A percentile compares a stretch with the other conserved stretches of the same genome.
Evolutionary conservation across 1,140 invertebrate species (phyloP).

Genomic region (Pantala flavescens): DNA sequence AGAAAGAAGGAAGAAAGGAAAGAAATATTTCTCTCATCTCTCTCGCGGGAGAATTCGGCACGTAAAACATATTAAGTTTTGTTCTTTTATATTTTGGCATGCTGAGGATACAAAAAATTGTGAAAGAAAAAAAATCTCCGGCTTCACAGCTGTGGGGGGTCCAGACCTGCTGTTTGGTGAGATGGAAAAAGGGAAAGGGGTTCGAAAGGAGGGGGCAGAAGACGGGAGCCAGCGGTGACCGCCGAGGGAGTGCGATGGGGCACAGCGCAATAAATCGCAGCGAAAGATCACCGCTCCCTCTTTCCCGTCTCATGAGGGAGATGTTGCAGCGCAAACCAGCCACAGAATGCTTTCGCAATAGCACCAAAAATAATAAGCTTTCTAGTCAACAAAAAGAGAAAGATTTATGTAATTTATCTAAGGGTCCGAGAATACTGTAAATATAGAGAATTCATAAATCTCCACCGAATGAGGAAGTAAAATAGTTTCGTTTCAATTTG

Average conservation of each 20-base stretch:
- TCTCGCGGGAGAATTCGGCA: background rate
- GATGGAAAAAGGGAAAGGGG: background rate
- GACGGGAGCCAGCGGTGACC: background rate
- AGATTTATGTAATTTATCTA: too few species aligned
- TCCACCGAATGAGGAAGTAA: too few species aligned
- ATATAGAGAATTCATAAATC: too few species aligned
- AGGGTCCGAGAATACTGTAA: too few species aligned
- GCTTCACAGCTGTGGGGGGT: background rate
- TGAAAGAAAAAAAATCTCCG: background rate
- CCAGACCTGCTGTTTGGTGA: background rate
- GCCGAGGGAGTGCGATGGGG: background rate
- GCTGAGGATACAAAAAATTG: background rate
- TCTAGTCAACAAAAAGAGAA: too few species aligned
- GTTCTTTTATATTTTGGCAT: constrained; percentile 8
- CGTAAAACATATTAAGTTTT: constrained; percentile 4
- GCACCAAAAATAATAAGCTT: too few species aligned
- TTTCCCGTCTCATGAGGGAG: background rate
- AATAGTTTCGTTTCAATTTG: too few species aligned
- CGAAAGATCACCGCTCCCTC: constrained; percentile 7
- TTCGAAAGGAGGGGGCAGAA: background rate
- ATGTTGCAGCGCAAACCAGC: too few species aligned
- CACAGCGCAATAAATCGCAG: background rate
- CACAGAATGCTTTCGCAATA: too few species aligned
- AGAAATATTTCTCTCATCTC: background rate
- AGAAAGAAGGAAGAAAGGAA: background rate